Evolutionary conservation across 1,140 invertebrate species (phyloP).

Genomic region (Aradophagus sp.): DNA sequence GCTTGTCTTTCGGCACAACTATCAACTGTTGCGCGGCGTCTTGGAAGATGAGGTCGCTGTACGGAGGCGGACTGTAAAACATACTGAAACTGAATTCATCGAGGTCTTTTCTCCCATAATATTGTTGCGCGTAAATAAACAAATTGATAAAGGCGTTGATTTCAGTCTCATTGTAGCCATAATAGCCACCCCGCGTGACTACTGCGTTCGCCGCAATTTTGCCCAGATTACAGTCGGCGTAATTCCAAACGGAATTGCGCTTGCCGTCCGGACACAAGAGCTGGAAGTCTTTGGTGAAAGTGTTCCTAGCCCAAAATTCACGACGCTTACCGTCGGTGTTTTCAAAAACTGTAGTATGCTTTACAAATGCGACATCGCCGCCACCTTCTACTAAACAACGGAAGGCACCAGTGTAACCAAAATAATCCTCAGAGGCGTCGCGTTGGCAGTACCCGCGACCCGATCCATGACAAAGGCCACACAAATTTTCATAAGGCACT

Average conservation of each 20-base stretch:
- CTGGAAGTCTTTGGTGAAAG: slow-evolving; percentile 93
- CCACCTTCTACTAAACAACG: slow-evolving; percentile 89
- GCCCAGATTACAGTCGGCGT: slow-evolving; percentile 90
- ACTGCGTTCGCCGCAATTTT: slow-evolving; percentile 93
- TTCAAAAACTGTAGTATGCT: slow-evolving; percentile 92
- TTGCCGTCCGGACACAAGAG: slow-evolving; percentile 94
- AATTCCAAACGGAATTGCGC: slow-evolving; percentile 85
- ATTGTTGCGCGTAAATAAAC: slow-evolving; percentile 92
- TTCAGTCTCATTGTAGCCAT: slow-evolving; percentile 85
- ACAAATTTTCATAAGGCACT: slow-evolving; percentile 91
- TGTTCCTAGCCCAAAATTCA: slow-evolving; percentile 95
- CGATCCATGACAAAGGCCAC: slow-evolving; percentile 93
- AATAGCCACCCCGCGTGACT: slow-evolving; percentile 85
- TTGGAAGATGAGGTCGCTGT: slow-evolving; percentile 93
- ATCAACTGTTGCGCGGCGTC: slow-evolving; percentile 91
- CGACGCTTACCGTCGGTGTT: slow-evolving; percentile 92
- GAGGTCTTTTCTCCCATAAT: slow-evolving; percentile 88
- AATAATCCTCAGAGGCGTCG: slow-evolving; percentile 92
- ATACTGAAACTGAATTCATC: slow-evolving; percentile 94
- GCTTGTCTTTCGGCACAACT: slow-evolving; percentile 78
- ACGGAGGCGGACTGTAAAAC: slow-evolving; percentile 88
- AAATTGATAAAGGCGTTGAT: slow-evolving; percentile 90
- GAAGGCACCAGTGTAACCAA: slow-evolving; percentile 80
- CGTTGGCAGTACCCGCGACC: slow-evolving; percentile 87
- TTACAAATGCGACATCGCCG: slow-evolving; percentile 95